phyloP scores from a whole-genome alignment of 2,888 invertebrate species.

The Stramonita haemastoma region DNA sequence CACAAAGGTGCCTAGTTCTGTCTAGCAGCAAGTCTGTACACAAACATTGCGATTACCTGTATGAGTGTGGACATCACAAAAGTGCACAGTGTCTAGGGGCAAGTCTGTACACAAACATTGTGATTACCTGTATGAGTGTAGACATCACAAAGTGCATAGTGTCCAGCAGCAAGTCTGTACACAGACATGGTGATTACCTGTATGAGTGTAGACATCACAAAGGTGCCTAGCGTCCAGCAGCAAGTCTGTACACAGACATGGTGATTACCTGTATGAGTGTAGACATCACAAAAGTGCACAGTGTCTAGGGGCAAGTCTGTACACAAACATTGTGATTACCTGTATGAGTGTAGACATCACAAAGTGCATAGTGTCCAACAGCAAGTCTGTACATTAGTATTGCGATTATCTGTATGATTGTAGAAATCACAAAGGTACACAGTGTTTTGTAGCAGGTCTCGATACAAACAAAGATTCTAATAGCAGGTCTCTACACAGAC shows the following conservation, averaged over 20 bases:
- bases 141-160: too few species aligned
- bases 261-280: too few species aligned
- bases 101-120: slow-evolving; percentile 70
- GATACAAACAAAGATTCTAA: slow-evolving; percentile 70
- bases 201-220: background rate
- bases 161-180: slow-evolving; percentile 73
- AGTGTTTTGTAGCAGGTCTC: slow-evolving; percentile 75
- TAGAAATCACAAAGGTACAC: too few species aligned
- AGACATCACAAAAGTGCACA: slow-evolving; percentile 64
- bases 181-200: background rate
- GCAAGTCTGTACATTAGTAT: too few species aligned
- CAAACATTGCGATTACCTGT: too few species aligned
- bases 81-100: slow-evolving; percentile 74
- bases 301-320: slow-evolving; percentile 73
- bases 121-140: too few species aligned
- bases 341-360: too few species aligned
- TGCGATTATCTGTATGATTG: too few species aligned
- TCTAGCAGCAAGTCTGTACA: slow-evolving; percentile 73
- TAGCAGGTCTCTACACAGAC: slow-evolving; percentile 70
- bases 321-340: background rate
- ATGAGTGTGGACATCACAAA: background rate
- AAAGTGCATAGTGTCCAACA: slow-evolving; percentile 51
- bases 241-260: slow-evolving; percentile 63
- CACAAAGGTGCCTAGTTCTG: slow-evolving; percentile 74
- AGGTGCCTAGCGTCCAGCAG: slow-evolving; percentile 74